A percentile compares a stretch with the other conserved stretches of the same genome.
phyloP scores from a whole-genome alignment of 2,113 vertebrate genomes.

The Ranitomeya imitator region DNA sequence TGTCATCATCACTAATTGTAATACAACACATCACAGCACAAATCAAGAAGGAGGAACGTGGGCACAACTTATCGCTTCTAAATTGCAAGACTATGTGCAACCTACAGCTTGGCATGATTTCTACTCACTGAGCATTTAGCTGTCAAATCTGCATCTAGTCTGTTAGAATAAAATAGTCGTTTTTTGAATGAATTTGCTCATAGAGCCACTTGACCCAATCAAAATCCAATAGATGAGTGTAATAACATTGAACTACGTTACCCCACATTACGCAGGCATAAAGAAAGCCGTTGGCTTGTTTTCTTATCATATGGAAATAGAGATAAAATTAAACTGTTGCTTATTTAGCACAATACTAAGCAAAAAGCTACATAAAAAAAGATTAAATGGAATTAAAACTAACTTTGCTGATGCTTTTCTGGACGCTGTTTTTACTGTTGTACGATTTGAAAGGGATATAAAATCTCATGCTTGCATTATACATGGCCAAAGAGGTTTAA shows the following conservation, averaged over 20 bases:
- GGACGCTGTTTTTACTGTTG: constrained; percentile 18
- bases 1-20: no score
- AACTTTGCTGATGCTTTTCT: constrained; percentile 4
- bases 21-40: no score
- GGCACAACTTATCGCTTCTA: no score
- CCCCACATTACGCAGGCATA: not conserved
- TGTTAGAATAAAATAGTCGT: constrained; percentile 1
- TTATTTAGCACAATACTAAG: constrained; percentile 10
- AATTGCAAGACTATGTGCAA: no score
- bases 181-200: constrained; percentile 27
- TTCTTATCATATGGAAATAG: not conserved
- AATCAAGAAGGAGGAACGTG: no score
- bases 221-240: not conserved
- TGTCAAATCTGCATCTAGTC: not conserved
- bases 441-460: constrained; percentile 31
- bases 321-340: not conserved
- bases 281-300: constrained; percentile 34
- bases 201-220: constrained; percentile 1
- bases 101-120: not conserved
- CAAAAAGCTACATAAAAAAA: constrained; percentile 35
- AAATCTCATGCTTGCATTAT: constrained; percentile 36
- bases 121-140: not conserved
- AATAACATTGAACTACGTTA: constrained; percentile 1
- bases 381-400: constrained; percentile 3
- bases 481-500: constrained; percentile 12